Evolutionary conservation across 1,140 invertebrate genomes (phyloP).

Genomic region (Nephila pilipes): DNA sequence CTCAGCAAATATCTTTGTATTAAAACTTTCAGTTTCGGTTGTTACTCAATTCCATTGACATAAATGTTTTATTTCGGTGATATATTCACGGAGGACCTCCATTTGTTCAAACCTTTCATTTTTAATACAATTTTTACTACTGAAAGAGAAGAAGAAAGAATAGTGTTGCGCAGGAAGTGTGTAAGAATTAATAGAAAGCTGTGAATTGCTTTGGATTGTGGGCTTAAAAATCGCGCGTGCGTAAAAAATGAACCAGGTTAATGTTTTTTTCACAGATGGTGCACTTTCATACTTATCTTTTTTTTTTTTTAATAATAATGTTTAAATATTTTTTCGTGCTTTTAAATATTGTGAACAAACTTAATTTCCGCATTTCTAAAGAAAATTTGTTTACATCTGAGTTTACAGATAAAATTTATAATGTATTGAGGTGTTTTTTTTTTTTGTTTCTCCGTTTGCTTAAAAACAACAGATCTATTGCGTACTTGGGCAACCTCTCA

Average conservation of each 20-base stretch:
- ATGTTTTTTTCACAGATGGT: slow-evolving; percentile 45
- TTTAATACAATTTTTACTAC: neutral
- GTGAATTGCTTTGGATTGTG: slow-evolving; percentile 34
- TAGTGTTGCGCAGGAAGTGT: slow-evolving; percentile 10
- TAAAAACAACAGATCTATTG: no score
- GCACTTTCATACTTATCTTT: neutral
- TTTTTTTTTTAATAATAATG: slow-evolving; percentile 4
- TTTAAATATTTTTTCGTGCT: neutral
- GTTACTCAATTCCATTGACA: no score
- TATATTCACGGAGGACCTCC: neutral
- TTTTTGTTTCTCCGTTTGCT: no score
- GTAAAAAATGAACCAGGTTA: slow-evolving; percentile 56
- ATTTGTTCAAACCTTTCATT: neutral
- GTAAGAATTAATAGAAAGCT: slow-evolving; percentile 10
- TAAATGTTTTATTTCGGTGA: neutral
- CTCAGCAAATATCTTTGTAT: no score
- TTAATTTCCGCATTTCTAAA: neutral
- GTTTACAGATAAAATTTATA: no score
- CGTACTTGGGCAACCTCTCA: no score
- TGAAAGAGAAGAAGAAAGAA: slow-evolving; percentile 10
- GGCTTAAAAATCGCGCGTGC: neutral
- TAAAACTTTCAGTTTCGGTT: no score
- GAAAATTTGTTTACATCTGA: neutral
- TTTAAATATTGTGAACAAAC: neutral
- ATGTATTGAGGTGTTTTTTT: no score